Evolutionary conservation across 2,888 invertebrate species (phyloP), one percentile per base, ranked within the genome.

Genomic region (Lasiommata megera): DNA sequence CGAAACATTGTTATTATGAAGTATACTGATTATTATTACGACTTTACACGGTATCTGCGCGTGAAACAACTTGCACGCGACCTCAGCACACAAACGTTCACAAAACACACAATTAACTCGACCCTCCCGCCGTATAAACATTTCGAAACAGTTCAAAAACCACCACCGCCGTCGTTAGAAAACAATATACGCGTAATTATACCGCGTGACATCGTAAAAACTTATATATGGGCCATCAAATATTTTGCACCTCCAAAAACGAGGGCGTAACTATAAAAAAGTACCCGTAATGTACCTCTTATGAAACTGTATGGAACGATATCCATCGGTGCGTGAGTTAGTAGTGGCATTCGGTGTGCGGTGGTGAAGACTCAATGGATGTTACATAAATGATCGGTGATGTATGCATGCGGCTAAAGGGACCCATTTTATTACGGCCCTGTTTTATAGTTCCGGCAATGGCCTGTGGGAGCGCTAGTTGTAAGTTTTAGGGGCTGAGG

Each of bases 361-460:
- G 58, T 64, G 41, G 47, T 55, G 57, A 54, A 44, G 46, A 58
- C 54, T 65, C 67, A 62, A 66, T 69, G 70, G 62, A 65, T 60
- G 46, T 11, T 41, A 56, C 57, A 62, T 64, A 63, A 63, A 64
- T 86, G 82, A 85, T 87, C 86, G 86, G 85, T 79, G 80, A 86
- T 86, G 86, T 84, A 87, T 87, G 85, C 83, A 81, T 75, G 76
- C 79, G 74, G 59, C 71, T 74, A 71, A 79, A 79, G 78, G 82
- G 81, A 68, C 71, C 70, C 72, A 76, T 83, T 85, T 85, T 84
- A 84, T 80, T 80, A 78, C 77, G 79, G 77, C 66, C 70, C 72
- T 67, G 75, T 82, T 86, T 86, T 88, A 88, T 87, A 83, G 87
- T 81, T 78, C 76, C 75, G 72, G 71, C 76, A 76, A 84, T 79